Base-by-base conservation (phyloP, 2,113 vertebrate genomes). In the Raphicerus campestris region DNA sequence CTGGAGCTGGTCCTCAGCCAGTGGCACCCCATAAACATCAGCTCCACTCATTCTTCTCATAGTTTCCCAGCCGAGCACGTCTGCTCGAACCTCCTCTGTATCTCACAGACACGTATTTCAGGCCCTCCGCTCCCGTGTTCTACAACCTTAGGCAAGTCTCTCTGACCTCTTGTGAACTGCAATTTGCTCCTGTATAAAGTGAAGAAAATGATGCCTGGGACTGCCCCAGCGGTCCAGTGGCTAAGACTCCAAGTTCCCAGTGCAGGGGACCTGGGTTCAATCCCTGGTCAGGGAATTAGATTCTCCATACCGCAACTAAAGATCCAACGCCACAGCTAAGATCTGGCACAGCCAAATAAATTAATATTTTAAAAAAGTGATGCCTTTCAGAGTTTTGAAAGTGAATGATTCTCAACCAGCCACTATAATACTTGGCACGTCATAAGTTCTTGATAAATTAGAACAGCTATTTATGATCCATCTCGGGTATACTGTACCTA, bases 401-500 rank as follows among this genome's bases (percentile, higher is more conserved):
- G n/a, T 10, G 35, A 39, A 42, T n/a, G 11, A 32, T 24, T 42
- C 49, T 35, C 87, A 22, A 0, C 13, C 26, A 22, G 53, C 55
- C 14, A 7, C 20, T 15, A 6, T 47, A 7, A 1, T 16, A 14
- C 53, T 30, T 6, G 2, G 20, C 10, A 30, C 14, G 1, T 3
- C 0, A 0, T 6, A 3, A 63, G 82, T 6, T 10, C 35, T 22
- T 4, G 51, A 30, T 26, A 61, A 53, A 24, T 9, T 7, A n/a
- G 70, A 70, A 28, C 1, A 10, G 39, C 16, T 19, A 15, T 78
- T 90, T 93, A 2, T 45, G 32, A 26, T 8, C 30, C 8, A 16
- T 26, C 53, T 87, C 87, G 13, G 47, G 58, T 30, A 2, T 22
- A 4, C 8, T 30, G 10, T 24, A 16, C 49, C 7, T 42, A 5